These are phyloP conservation scores for Pitta sordida DNA, from an alignment of 2,113 vertebrate genomes.

Conservation along the genomic window DNA sequence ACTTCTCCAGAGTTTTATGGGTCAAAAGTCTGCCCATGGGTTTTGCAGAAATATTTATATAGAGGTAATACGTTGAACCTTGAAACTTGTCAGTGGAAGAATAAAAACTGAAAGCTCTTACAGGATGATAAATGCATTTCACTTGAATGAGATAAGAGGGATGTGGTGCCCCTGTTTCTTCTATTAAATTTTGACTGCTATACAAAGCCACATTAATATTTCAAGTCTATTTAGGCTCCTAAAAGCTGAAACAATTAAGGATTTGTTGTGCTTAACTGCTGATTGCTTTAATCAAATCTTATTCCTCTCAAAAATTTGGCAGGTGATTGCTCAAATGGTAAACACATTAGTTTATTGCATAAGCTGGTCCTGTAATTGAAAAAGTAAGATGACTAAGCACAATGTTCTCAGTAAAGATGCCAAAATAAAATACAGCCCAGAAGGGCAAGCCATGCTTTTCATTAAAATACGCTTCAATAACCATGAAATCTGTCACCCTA, in stretches of 20 bases:
- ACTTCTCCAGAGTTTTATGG: neutral
- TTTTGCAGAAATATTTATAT: neutral
- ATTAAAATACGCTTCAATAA: neutral
- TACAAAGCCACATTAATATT: neutral
- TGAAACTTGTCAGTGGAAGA: neutral
- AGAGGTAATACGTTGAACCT: neutral
- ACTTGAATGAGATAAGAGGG: neutral
- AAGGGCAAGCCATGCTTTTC: neutral
- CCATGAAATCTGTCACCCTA: neutral
- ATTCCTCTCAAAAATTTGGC: neutral
- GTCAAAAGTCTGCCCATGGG: neutral
- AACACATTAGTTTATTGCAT: constrained; percentile 4
- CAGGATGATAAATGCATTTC: neutral
- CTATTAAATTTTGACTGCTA: neutral
- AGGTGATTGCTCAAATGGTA: neutral
- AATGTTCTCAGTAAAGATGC: neutral
- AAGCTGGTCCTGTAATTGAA: neutral
- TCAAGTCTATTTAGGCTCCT: neutral
- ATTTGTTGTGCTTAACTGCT: neutral
- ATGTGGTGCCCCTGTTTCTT: neutral
- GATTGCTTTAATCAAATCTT: constrained; percentile 29
- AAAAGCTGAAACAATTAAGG: neutral
- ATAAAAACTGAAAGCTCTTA: neutral
- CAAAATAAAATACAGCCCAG: neutral
- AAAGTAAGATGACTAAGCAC: constrained; percentile 45